phyloP scores from a whole-genome alignment of 2,113 vertebrate species.

The Tiliqua scincoides region DNA sequence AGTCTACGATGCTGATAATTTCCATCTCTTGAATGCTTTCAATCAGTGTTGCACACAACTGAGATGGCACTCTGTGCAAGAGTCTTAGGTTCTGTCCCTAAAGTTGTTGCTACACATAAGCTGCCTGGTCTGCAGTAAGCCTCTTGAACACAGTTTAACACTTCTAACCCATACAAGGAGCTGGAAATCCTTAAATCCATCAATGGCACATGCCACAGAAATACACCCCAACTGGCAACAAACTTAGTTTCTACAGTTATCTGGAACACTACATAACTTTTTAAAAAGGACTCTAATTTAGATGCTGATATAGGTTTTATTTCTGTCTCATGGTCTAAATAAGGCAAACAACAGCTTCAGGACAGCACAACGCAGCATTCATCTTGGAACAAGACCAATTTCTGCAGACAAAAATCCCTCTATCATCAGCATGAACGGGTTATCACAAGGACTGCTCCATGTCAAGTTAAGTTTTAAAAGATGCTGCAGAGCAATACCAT shows the following conservation, averaged over 20 bases:
- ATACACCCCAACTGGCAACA: neutral
- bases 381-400: slow-evolving; percentile 3
- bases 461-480: slow-evolving; percentile 28
- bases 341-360: neutral
- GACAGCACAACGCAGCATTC: neutral
- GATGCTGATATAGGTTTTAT: slow-evolving; percentile 10
- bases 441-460: slow-evolving; percentile 9
- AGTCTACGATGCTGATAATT: accelerated
- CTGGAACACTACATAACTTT: neutral
- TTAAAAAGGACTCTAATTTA: slow-evolving; percentile 6
- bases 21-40: slow-evolving; percentile 5
- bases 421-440: slow-evolving; percentile 7
- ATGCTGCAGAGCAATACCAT: neutral
- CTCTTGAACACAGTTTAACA: neutral
- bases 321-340: slow-evolving; percentile 15
- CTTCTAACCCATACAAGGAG: neutral
- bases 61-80: neutral
- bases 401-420: neutral
- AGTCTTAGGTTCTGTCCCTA: neutral
- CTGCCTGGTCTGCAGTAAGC: neutral
- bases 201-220: neutral
- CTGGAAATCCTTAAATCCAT: neutral
- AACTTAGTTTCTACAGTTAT: neutral
- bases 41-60: slow-evolving; percentile 19
- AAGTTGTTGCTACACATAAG: neutral